Percentiles rank a stretch among this genome's conserved stretches.
Evolutionary conservation across 37 sponge, comb jelly and placozoan species (phyloP).

Genomic region (Mnemiopsis leidyi): DNA sequence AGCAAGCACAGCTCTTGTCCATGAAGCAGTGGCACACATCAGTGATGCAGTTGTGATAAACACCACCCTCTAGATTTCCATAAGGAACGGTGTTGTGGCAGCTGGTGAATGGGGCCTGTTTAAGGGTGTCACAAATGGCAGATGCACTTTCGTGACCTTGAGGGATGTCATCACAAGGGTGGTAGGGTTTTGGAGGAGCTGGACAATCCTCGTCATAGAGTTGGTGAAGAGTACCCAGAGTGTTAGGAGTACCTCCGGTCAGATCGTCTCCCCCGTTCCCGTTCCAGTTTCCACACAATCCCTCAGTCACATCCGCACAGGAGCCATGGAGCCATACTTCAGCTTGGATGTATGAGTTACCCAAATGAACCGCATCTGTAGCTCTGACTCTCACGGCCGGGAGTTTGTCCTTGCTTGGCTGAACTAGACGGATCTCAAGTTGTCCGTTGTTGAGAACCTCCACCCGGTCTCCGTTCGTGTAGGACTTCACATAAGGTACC

Average conservation of each 20-base stretch:
- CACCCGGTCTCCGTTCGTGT: conserved; percentile 31
- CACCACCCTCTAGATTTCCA: conserved; percentile 21
- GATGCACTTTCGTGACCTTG: not conserved
- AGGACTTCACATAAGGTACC: not conserved
- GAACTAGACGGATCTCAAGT: conserved; percentile 1
- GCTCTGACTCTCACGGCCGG: conserved; percentile 9
- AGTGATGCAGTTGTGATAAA: conserved; percentile 42
- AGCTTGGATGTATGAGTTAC: conserved; percentile 13
- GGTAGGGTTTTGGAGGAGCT: conserved; percentile 38
- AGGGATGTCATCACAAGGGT: conserved; percentile 44
- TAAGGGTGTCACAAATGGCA: conserved; percentile 10
- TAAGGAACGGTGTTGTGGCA: not conserved
- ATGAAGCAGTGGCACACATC: conserved; percentile 28
- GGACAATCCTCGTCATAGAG: conserved; percentile 44
- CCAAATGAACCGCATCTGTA: not conserved
- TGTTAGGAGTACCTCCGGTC: not conserved
- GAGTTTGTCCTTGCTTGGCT: not conserved
- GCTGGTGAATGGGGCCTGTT: not conserved
- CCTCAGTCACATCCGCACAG: not conserved
- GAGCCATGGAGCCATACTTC: conserved; percentile 30
- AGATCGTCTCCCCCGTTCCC: not conserved
- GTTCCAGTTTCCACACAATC: conserved; percentile 43
- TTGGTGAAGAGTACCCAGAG: not conserved
- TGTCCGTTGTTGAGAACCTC: conserved; percentile 13
- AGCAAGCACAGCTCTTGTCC: conserved; percentile 7